phyloP scores from a whole-genome alignment of 2,888 invertebrate species.

The Apoderus coryli region DNA sequence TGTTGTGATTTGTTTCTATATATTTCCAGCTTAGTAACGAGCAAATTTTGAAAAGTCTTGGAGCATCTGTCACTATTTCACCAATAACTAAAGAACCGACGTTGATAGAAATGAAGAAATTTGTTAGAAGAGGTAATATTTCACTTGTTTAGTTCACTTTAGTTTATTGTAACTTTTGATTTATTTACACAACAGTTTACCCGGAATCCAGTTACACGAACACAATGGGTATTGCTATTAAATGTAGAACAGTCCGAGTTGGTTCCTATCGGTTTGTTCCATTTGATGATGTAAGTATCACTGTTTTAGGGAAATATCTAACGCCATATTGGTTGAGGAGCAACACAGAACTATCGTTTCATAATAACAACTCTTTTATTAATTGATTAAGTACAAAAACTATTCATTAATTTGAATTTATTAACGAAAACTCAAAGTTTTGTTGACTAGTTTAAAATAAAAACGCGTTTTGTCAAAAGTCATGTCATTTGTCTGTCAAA shows the following conservation, averaged over 20 bases:
- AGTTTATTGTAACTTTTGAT: slow-evolving; percentile 8
- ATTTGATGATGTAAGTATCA: slow-evolving; percentile 48
- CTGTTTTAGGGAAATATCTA: background rate
- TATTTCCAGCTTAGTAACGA: slow-evolving; percentile 22
- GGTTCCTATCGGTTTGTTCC: slow-evolving; percentile 73
- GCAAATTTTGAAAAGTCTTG: slow-evolving; percentile 24
- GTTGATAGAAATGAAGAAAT: slow-evolving; percentile 25
- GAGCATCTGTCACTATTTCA: slow-evolving; percentile 23
- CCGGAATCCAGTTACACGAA: too few species aligned
- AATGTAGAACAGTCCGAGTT: slow-evolving; percentile 66
- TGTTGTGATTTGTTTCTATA: too few species aligned
- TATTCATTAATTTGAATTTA: too few species aligned
- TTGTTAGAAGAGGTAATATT: slow-evolving; percentile 15
- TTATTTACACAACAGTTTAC: too few species aligned
- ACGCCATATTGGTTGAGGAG: too few species aligned
- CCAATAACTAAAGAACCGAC: slow-evolving; percentile 29
- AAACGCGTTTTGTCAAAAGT: slow-evolving; percentile 9
- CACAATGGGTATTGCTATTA: slow-evolving; percentile 15
- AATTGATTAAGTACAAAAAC: too few species aligned
- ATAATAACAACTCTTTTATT: too few species aligned
- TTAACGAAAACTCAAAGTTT: too few species aligned
- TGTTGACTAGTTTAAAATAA: slow-evolving; percentile 7
- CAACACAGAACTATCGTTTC: too few species aligned
- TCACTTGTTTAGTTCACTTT: background rate
- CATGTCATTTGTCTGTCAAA: too few species aligned